Evolutionary conservation across 1,140 invertebrate genomes (phyloP), one percentile per base, ranked within the genome.

Genomic region (Drosophila eugracilis): DNA sequence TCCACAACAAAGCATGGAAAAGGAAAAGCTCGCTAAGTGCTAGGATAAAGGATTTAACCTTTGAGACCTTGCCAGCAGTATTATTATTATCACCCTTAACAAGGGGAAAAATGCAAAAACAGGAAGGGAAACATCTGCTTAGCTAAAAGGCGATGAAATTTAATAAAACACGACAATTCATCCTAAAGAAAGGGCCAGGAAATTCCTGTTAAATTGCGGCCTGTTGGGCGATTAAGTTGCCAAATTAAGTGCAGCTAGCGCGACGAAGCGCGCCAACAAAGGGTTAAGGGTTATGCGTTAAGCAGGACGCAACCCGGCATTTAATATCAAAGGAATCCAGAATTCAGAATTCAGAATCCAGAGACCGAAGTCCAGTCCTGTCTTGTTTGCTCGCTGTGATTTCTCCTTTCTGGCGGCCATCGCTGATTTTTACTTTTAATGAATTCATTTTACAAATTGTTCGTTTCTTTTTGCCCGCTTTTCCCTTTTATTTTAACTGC

Each of bases 391-490:
- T n/a, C n/a, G 32, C 66, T 65, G 53, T 86, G 78, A 86, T 86
- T 86, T 85, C 78, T 21, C 73, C 75, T 44, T 37, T 67, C 60
- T 69, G 63, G 67, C 75, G 63, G 67, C 75, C 7, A 73, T 73
- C 49, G 62, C 71, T 72, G 78, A 88, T 88, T 88, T 88, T 88
- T 88, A 88, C 83, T 88, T 88, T 88, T 88, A 88, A 88, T 88
- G 83, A 88, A 88, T 88, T 88, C 83, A 75, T 78, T 88, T 88
- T 59, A 57, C 75, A 74, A 75, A 80, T 66, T 65, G 41, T 75
- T 66, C 59, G 41, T 44, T 77, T 24, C 28, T 17, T 47, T 47
- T 53, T 44, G 15, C 54, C 34, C 28, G 36, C 53, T 48, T 41
- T 42, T 45, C 34, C 15, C 36, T 58, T 55, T 57, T 57, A 50